Base-by-base conservation (phyloP, 2,113 vertebrate species). In the Notothenia coriiceps region DNA sequence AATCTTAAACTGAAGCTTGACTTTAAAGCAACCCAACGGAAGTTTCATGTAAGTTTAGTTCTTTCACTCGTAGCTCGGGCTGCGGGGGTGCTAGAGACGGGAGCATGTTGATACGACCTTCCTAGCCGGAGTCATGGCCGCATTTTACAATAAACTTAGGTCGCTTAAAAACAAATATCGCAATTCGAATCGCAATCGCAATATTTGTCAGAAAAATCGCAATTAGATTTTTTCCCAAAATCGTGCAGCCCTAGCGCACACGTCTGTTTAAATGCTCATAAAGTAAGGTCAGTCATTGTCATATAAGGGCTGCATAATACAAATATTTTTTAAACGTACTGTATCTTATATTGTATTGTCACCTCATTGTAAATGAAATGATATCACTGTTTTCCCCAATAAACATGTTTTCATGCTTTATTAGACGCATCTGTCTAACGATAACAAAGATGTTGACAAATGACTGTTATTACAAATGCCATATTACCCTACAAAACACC, bases 371-470 rank as follows among this genome's bases (percentile, higher is more conserved):
- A 0, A 56, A 57, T 2, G 43, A 77, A 72, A 74, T 52, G 14
- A 67, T 56, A 77, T 70, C 66, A 50, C 14, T 59, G 40, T 9
- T 67, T 67, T 13, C 65, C 65, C 44, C 20, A 60, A 70, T 72
- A 70, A 83, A 59, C 15, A 20, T 50, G 40, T 55, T 64, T 40
- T 35, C 18, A 60, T 44, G 25, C 25, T 73, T 15, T 50, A 18
- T 65, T 47, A 78, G 83, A 80, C 15, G 35, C 9, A 40, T 56
- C 56, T 10, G 43, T 71, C 62, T 17, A 57, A 80, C 76, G 70
- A 69, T 20, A 83, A 67, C 63, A 68, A 72, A 82, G 82, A 86
- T 70, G 44, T 9, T 88, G 86, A 89, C 57, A 66, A 88, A 88
- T 86, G 60, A 78, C 51, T 68, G 67, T 62, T 84, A 85, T 89